Percentiles rank a stretch among this genome's conserved stretches.
These are phyloP conservation scores for Coreius guichenoti DNA, from an alignment of 2,797 vertebrate genomes.

Conservation along the genomic window DNA sequence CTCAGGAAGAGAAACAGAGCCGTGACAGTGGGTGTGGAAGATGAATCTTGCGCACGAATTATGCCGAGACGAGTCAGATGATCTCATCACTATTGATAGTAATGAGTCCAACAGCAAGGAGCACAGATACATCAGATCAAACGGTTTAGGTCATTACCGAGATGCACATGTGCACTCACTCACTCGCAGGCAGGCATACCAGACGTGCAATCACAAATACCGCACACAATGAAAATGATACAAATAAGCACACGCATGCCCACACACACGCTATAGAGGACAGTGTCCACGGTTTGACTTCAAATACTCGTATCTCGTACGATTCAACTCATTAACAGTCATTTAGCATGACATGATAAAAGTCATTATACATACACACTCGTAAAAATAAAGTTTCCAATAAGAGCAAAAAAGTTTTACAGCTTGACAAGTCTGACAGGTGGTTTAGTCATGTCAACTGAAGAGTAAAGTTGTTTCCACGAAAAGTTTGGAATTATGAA, in stretches of 20 bases:
- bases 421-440: neutral
- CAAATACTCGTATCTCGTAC: neutral
- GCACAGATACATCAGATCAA: constrained; percentile 48
- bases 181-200: constrained; percentile 33
- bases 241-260: constrained; percentile 29
- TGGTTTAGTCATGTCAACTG: neutral
- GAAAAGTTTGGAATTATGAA: neutral
- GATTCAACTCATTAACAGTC: constrained; percentile 58
- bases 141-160: constrained; percentile 40
- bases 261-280: constrained; percentile 10
- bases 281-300: constrained; percentile 19
- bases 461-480: no score
- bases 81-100: constrained; percentile 49
- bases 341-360: constrained; percentile 36
- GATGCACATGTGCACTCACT: constrained; percentile 34
- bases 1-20: constrained; percentile 50
- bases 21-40: constrained; percentile 57
- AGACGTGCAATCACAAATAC: constrained; percentile 45
- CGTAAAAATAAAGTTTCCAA: constrained; percentile 3
- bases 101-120: constrained; percentile 51
- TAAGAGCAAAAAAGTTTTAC: neutral
- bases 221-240: constrained; percentile 49
- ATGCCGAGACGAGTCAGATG: constrained; percentile 45
- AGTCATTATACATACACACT: neutral
- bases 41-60: constrained; percentile 57